phyloP scores from a whole-genome alignment of 2,797 vertebrate species.

The Chiroxiphia lanceolata region DNA sequence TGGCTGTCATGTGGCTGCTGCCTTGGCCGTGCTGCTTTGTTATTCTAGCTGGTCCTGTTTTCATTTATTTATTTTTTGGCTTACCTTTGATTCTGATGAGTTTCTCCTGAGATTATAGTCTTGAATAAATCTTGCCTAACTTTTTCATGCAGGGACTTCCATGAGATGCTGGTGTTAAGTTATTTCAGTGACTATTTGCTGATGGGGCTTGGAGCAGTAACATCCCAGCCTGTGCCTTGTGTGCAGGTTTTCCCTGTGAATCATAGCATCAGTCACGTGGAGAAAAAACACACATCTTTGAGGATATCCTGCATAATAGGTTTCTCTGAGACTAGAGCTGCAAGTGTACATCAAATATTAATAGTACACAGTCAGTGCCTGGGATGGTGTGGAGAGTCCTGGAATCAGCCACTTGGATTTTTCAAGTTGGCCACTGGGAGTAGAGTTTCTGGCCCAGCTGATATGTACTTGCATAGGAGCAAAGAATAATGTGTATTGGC shows the following conservation, averaged over 20 bases:
- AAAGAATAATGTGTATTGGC: not conserved
- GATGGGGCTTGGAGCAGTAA: not conserved
- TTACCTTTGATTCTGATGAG: conserved; percentile 22
- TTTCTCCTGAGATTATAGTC: not conserved
- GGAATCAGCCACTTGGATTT: not conserved
- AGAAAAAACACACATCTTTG: conserved; percentile 24
- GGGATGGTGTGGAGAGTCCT: not conserved
- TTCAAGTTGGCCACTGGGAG: not conserved
- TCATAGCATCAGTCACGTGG: not conserved
- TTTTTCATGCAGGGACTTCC: not conserved
- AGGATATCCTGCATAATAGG: not conserved
- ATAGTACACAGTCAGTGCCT: not conserved
- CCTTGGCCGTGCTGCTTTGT: not conserved
- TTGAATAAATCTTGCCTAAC: conserved; percentile 26
- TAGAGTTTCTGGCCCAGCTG: not conserved
- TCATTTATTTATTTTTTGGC: conserved; percentile 4
- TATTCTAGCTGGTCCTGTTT: conserved; percentile 28
- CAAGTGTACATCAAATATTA: not conserved
- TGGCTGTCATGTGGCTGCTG: conserved; percentile 26
- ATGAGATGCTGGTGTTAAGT: not conserved
- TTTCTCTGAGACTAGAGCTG: not conserved
- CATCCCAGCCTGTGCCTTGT: not conserved
- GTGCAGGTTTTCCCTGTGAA: conserved; percentile 17
- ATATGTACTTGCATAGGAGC: not conserved
- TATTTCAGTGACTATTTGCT: not conserved